Evolutionary conservation across 2,888 invertebrate genomes (phyloP), one percentile per base, ranked within the genome.

Genomic region (Heliothis peltigera): DNA sequence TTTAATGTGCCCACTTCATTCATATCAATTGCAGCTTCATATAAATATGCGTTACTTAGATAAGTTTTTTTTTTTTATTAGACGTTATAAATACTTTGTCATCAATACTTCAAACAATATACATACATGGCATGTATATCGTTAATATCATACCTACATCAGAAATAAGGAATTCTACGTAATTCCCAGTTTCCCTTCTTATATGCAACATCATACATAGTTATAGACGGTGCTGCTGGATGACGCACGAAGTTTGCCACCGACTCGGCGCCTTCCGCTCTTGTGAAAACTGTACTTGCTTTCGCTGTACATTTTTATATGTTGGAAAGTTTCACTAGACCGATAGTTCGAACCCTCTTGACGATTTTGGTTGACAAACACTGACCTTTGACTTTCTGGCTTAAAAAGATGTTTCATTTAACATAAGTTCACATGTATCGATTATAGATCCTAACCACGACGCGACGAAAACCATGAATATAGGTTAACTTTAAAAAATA

Each of bases 241-340:
- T 83, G 77, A 80, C 75, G 77, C 70, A 75, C 68, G 44, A 22
- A 49, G 57, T 63, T 61, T 59, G 65, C 64, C 56, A 32, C 58
- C 67, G 66, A 63, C 39, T 18, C 52, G 81, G 83, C 84, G 85
- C 79, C 82, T 83, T 73, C 76, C 74, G 68, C 39, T 35, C 70
- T 48, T 54, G 66, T 72, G 19, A 52, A 55, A 70, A 61, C 66
- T 19, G 39, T 49, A 64, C 54, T 59, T 63, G 42, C 54, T 28
- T 56, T 28, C 22, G 46, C 25, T n/a, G 15, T 3, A 39, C n/a
- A 18, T 32, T 42, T 8, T 3, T 48, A 5, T 46, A 44, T 17
- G 8, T 28, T n/a, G 15, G 8, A 64, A 35, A 44, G 17, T 54
- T 43, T 47, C 25, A 19, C 19, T 43, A 42, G 4, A 21, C n/a